Evolutionary conservation across 1,140 invertebrate species (phyloP).

Genomic region (Rhyacophila brunnea): DNA sequence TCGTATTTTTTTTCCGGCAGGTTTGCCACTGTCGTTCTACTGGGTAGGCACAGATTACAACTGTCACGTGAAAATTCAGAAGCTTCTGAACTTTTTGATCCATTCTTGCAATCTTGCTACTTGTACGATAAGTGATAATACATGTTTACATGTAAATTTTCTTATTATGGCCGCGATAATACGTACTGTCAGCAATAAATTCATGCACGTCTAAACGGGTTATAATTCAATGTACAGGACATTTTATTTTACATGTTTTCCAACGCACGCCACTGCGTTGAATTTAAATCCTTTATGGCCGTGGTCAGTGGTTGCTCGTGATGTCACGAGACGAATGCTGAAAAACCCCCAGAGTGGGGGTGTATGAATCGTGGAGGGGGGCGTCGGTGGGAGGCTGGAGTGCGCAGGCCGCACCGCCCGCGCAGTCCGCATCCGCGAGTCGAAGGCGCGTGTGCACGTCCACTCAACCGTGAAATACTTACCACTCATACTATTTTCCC

Average conservation of each 20-base stretch:
- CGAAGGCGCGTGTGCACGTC: slow-evolving; percentile 24
- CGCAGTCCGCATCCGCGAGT: slow-evolving; percentile 18
- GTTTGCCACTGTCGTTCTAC: too few relatives aligned
- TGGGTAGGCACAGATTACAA: too few relatives aligned
- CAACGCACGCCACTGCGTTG: slow-evolving; percentile 5
- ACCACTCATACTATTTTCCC: background rate
- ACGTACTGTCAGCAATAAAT: too few relatives aligned
- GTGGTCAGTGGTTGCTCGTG: slow-evolving; percentile 14
- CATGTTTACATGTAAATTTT: too few relatives aligned
- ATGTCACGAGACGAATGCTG: slow-evolving; percentile 34
- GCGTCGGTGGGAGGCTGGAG: background rate
- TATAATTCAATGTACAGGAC: too few relatives aligned
- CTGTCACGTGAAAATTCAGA: too few relatives aligned
- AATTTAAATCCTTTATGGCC: slow-evolving; percentile 1
- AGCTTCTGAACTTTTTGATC: too few relatives aligned
- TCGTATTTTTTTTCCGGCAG: too few relatives aligned
- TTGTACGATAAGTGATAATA: too few relatives aligned
- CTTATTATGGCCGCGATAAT: too few relatives aligned
- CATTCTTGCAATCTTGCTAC: too few relatives aligned
- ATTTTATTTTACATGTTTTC: background rate
- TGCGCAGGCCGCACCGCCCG: slow-evolving; percentile 26
- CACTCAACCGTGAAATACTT: background rate
- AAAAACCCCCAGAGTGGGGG: slow-evolving; percentile 26
- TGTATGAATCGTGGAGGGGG: slow-evolving; percentile 40
- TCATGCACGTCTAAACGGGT: too few relatives aligned